phyloP scores from a whole-genome alignment of 2,797 vertebrate genomes.

The Etheostoma perlongum region DNA sequence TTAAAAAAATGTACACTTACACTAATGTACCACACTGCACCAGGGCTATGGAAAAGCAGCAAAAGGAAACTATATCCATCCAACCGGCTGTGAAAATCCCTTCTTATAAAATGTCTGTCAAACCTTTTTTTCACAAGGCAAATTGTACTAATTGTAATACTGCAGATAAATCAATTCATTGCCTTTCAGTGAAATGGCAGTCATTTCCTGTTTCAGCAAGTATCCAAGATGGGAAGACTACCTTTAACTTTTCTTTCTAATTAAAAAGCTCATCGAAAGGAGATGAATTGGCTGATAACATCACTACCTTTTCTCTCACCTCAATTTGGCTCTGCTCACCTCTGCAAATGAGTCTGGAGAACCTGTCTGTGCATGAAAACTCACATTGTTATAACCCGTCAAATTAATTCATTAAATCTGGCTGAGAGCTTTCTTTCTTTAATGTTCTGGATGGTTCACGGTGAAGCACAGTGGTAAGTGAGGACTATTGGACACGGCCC shows the following conservation, averaged over 20 bases:
- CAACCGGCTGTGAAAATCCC: slow-evolving; percentile 3
- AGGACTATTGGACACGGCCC: slow-evolving; percentile 1
- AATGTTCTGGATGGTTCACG: slow-evolving; percentile 39
- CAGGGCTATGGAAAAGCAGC: neutral
- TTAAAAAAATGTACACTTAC: neutral
- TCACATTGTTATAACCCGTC: slow-evolving; percentile 63
- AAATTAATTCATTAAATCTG: slow-evolving; percentile 67
- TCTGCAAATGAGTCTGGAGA: slow-evolving; percentile 72
- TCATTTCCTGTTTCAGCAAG: slow-evolving; percentile 38
- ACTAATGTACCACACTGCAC: neutral
- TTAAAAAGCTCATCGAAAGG: slow-evolving; percentile 72
- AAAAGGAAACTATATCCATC: neutral
- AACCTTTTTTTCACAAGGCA: slow-evolving; percentile 45
- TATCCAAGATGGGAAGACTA: slow-evolving; percentile 34
- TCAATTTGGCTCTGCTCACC: slow-evolving; percentile 72
- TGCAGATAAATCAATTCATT: slow-evolving; percentile 57
- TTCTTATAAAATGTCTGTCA: slow-evolving; percentile 32
- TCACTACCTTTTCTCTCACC: slow-evolving; percentile 69
- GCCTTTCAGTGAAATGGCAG: slow-evolving; percentile 21
- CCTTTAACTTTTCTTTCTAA: slow-evolving; percentile 66
- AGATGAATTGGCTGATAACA: slow-evolving; percentile 72
- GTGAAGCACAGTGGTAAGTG: neutral
- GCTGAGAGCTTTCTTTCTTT: slow-evolving; percentile 39
- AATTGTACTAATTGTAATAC: slow-evolving; percentile 44
- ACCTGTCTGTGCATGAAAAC: slow-evolving; percentile 61